These are phyloP conservation scores for Graptemys geographica DNA, from an alignment of 2,797 vertebrate genomes.

Conservation along the genomic window DNA sequence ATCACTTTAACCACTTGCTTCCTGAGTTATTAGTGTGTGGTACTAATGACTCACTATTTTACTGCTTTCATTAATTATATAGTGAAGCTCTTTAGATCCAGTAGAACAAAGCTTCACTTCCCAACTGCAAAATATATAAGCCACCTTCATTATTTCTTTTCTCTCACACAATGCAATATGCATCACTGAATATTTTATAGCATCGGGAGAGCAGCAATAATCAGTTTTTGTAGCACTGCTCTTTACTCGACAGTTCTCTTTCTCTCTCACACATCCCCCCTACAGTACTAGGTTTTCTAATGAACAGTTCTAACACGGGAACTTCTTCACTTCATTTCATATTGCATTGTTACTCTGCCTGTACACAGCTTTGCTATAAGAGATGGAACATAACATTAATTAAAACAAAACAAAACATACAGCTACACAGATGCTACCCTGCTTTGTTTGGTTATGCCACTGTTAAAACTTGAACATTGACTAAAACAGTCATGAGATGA, in stretches of 20 bases:
- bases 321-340: not conserved
- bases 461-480: not conserved
- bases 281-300: not conserved
- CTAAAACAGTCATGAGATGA: not conserved
- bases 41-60: slow-evolving; percentile 22
- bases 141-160: slow-evolving; percentile 27
- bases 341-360: not conserved
- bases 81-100: not conserved
- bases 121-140: not conserved
- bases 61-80: slow-evolving; percentile 34
- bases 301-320: not conserved
- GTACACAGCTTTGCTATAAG: not conserved
- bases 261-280: not conserved
- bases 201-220: not conserved
- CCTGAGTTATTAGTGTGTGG: slow-evolving; percentile 12
- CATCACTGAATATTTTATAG: slow-evolving; percentile 1
- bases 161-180: not conserved
- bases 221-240: not conserved
- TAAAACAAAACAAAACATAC: not conserved
- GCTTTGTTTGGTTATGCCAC: not conserved
- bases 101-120: not conserved
- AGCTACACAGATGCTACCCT: not conserved
- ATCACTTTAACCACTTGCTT: not conserved
- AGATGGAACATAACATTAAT: not conserved
- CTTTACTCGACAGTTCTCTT: accelerated